Percentiles rank a stretch among this genome's conserved stretches.
These are phyloP conservation scores for Engystomops pustulosus DNA, from an alignment of 2,113 vertebrate species.

Conservation along the genomic window DNA sequence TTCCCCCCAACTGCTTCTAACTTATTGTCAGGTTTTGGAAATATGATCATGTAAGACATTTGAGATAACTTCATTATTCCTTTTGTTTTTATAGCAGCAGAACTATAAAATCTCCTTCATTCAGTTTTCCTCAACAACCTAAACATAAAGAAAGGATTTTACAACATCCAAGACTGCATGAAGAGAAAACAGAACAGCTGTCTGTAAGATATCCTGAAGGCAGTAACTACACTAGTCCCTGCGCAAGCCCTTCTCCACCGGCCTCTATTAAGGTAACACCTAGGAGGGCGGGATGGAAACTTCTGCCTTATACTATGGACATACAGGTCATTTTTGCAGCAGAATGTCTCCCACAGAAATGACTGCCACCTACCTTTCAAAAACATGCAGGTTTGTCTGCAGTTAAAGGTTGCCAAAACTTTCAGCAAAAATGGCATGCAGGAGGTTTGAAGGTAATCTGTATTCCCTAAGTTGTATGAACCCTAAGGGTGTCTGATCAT, in stretches of 20 bases:
- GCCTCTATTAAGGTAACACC: slow-evolving; percentile 77
- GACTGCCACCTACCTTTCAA: too few species aligned
- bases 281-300: too few species aligned
- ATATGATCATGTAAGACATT: background rate
- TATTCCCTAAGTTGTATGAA: too few species aligned
- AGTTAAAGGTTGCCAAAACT: too few species aligned
- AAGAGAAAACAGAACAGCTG: slow-evolving; percentile 72
- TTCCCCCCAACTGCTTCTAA: too few species aligned
- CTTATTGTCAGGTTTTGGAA: background rate
- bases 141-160: slow-evolving; percentile 71
- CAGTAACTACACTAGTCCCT: slow-evolving; percentile 72
- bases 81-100: slow-evolving; percentile 7
- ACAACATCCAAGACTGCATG: slow-evolving; percentile 68
- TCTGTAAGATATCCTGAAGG: slow-evolving; percentile 75
- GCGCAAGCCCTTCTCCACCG: slow-evolving; percentile 74
- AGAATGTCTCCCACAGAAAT: too few species aligned
- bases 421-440: too few species aligned
- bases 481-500: too few species aligned
- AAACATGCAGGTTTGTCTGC: too few species aligned
- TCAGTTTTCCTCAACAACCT: slow-evolving; percentile 68
- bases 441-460: too few species aligned
- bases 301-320: too few species aligned
- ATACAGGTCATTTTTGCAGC: too few species aligned
- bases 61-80: background rate
- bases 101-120: slow-evolving; percentile 65